Base-by-base conservation (phyloP, 1,140 invertebrate genomes). In the Microvelia longipes region DNA sequence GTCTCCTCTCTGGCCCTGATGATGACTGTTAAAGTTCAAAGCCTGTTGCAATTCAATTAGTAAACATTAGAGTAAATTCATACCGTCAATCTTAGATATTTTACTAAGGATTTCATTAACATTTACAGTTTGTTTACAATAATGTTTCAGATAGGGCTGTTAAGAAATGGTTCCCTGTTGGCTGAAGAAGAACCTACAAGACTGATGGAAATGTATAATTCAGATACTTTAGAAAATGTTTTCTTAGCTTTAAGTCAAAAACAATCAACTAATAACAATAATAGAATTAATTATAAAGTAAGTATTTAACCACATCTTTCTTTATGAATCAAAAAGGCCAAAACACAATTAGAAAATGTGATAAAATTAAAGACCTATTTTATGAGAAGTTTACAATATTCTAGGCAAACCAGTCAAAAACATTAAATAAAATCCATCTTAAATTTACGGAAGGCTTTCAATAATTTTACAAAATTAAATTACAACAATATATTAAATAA, bases 171-270 rank as follows among this genome's bases (percentile, higher is more conserved):
- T 15, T 27, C 50, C 1, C 28, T 75, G 2, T 50, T 75, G 19
- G 72, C 85, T 0, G 84, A 87, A 77, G 79, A 83, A 67, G 78
- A 81, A 29, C 86, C 86, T 0, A 76, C 80, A 1, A 77, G 74
- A 30, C 75, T 86, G 2, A 78, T 87, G 60, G 69, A 76, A 0
- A 70, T 76, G n/a, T 80, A 82, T 71, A 75, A 78, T n/a, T 78
- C 79, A 62, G 71, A 80, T 73, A 81, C 79, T 62, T 75, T 87
- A n/a, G 86, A 87, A 78, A 81, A 83, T 72, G 84, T 86, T 1
- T 87, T 87, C 74, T 78, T 87, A 2, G 82, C 83, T 73, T 76
- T 87, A 1, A 75, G 77, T 72, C 72, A 73, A 66, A 73, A 73
- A 68, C 71, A 75, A 69, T 69, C 70, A 64, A 73, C 27, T 25